A percentile compares a stretch with the other conserved stretches of the same genome.
Conservation (phyloP, 2,113 vertebrate genomes). For the Bungarus multicinctus region DNA sequence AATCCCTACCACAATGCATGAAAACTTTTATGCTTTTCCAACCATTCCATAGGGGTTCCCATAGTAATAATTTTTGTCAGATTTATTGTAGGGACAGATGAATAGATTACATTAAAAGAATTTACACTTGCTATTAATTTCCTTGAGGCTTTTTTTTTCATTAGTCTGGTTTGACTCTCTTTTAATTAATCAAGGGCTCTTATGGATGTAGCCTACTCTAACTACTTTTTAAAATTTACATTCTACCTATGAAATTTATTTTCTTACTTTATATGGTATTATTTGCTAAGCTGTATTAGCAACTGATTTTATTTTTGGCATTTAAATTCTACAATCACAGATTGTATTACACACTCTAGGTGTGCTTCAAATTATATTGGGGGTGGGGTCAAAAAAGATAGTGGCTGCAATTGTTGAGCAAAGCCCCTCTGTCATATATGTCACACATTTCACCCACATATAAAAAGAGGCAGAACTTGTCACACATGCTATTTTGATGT, state of each 20-base stretch:
- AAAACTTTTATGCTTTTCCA: background rate
- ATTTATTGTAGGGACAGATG: background rate
- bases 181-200: slow-evolving; percentile 9
- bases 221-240: background rate
- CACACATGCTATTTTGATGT: background rate
- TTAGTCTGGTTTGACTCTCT: background rate
- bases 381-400: background rate
- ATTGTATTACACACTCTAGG: fast-evolving
- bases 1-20: background rate
- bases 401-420: background rate
- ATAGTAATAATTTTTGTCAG: background rate
- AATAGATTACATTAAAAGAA: background rate
- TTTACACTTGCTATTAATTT: background rate
- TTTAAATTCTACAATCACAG: slow-evolving; percentile 12
- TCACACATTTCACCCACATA: background rate
- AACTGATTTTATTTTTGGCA: slow-evolving; percentile 28
- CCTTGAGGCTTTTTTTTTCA: background rate
- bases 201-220: background rate
- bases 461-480: background rate
- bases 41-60: background rate
- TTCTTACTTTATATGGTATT: slow-evolving; percentile 5
- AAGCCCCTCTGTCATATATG: background rate
- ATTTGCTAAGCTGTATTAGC: slow-evolving; percentile 18
- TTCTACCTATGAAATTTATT: background rate
- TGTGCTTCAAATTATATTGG: background rate